A percentile compares a stretch with the other conserved stretches of the same genome.
phyloP scores from a whole-genome alignment of 2,113 vertebrate genomes.

The Neotoma lepida region DNA sequence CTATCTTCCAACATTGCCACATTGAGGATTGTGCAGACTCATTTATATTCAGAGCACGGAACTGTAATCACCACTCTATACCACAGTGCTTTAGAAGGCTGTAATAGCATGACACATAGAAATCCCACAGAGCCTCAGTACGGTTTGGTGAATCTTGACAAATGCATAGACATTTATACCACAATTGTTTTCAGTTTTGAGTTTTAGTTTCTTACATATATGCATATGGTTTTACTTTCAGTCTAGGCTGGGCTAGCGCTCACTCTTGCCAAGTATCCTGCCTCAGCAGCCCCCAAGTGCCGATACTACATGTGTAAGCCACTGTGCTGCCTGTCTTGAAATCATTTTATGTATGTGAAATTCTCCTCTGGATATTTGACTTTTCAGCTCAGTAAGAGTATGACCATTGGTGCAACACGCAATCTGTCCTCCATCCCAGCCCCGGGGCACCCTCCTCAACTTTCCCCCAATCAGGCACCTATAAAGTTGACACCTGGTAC shows the following conservation, averaged over 20 bases:
- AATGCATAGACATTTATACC: background rate
- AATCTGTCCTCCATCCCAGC: background rate
- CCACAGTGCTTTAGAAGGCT: background rate
- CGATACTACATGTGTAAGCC: background rate
- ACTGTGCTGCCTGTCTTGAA: background rate
- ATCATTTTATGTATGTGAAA: background rate
- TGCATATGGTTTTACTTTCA: background rate
- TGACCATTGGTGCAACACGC: too few relatives aligned
- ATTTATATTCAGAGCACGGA: background rate
- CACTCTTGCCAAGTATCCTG: background rate
- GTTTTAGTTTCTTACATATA: background rate
- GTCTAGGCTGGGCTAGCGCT: background rate
- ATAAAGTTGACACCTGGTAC: background rate
- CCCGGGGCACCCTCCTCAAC: background rate
- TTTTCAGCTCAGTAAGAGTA: background rate
- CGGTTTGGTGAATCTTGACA: background rate
- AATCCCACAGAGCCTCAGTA: background rate
- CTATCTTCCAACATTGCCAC: background rate
- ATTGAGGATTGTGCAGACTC: background rate
- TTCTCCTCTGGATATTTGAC: background rate
- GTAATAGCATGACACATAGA: background rate
- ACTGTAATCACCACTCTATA: background rate
- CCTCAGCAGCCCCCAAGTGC: background rate
- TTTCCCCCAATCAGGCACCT: background rate
- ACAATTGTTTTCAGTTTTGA: background rate